Base-by-base conservation (phyloP, 2,113 vertebrate species). In the Cebus imitator region DNA sequence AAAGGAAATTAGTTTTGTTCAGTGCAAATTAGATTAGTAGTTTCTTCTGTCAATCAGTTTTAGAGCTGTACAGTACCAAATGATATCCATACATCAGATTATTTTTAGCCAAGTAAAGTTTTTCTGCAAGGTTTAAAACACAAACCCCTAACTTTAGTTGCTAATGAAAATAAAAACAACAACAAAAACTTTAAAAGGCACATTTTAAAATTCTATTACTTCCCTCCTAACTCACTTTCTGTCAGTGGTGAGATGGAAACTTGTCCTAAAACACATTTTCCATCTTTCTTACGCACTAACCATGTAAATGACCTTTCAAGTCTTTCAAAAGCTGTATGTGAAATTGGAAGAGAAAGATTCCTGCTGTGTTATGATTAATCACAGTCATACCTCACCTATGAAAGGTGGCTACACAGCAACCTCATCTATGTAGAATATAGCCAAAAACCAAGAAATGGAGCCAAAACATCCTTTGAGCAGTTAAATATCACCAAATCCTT, bases 331-430 rank as follows among this genome's bases (percentile, higher is more conserved):
- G 55, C 37, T 32, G 27, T 1, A 8, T 30, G 5, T 48, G 32
- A 58, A 75, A 76, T 45, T 9, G 64, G 21, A 93, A 81, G 48
- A 50, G 0, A 55, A 25, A 76, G 23, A 32, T 2, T 27, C 48
- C 32, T 73, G 32, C 11, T 21, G 16, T 4, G 2, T 3, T 8
- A 17, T 21, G 3, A 43, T 16, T 58, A 2, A 5, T 10, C 2
- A 30, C 2, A 30, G 25, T 6, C 6, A 43, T 2, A 6, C 40
- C 43, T 48, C 64, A 68, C 61, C 43, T 52, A 14, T 0, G 76
- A 55, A 37, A 23, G 37, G 4, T 1, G 35, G 37, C 30, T 55
- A 45, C 10, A 10, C 5, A 1, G 35, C 23, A 52, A 83, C 7
- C 1, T 12, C 86, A 30, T 14, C 52, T 37, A 32, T 16, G 43